phyloP scores from a whole-genome alignment of 1,140 invertebrate species.

The Ceratina australensis region DNA sequence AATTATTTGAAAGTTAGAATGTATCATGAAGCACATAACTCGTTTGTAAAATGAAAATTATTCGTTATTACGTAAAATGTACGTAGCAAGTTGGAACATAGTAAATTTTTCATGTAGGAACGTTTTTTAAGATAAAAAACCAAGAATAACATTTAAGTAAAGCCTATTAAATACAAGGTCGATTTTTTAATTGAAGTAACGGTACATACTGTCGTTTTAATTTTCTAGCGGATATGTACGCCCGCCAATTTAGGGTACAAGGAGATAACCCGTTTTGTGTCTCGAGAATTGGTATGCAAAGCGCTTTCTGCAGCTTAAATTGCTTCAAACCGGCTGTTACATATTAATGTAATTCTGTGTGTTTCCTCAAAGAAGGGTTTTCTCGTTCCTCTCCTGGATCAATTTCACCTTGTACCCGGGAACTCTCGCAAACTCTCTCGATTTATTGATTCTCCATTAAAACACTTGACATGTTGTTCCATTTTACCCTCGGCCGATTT shows the following conservation, averaged over 20 bases:
- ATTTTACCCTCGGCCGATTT: background rate
- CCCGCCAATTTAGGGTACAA: conserved; percentile 23
- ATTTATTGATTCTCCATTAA: conserved; percentile 40
- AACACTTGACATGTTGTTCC: conserved; percentile 35
- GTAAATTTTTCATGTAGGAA: too few species aligned
- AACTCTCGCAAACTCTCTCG: conserved; percentile 23
- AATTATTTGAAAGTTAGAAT: too few species aligned
- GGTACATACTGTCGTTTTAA: conserved; percentile 6
- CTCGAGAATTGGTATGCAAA: conserved; percentile 45
- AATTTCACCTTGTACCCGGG: conserved; percentile 23
- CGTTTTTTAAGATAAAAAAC: too few species aligned
- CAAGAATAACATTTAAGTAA: too few species aligned
- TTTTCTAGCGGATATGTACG: conserved; percentile 9
- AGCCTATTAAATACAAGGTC: background rate
- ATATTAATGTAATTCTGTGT: conserved; percentile 45
- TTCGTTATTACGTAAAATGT: too few species aligned
- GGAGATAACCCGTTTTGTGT: conserved; percentile 26
- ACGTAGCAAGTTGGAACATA: too few species aligned
- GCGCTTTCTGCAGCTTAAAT: conserved; percentile 43
- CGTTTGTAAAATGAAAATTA: too few species aligned
- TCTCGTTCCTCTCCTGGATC: conserved; percentile 20
- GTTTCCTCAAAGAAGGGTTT: conserved; percentile 44
- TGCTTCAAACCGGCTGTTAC: conserved; percentile 45
- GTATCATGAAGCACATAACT: too few species aligned
- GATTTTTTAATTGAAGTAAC: background rate